phyloP scores from a whole-genome alignment of 2,113 vertebrate species.

The Saccopteryx leptura region DNA sequence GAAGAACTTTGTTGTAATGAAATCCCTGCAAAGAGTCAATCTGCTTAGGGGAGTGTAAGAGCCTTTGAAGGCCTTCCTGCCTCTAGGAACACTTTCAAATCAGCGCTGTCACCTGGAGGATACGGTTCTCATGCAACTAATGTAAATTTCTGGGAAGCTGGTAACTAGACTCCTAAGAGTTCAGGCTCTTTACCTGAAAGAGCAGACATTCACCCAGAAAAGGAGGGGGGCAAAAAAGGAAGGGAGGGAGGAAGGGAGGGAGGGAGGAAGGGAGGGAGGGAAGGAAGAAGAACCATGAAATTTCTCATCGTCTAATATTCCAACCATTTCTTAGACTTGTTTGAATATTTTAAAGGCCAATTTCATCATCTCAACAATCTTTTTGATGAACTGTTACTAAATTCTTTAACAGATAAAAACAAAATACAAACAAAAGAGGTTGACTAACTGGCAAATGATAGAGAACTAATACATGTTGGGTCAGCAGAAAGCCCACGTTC shows the following conservation, averaged over 20 bases:
- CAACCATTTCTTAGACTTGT: neutral
- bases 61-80: neutral
- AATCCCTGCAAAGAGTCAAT: neutral
- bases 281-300: neutral
- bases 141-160: neutral
- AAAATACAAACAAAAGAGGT: neutral
- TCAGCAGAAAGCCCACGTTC: no score
- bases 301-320: neutral
- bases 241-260: no score
- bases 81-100: neutral
- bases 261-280: fast-evolving
- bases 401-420: neutral
- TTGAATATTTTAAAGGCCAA: neutral
- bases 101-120: neutral
- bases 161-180: neutral
- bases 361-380: neutral
- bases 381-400: neutral
- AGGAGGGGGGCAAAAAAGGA: neutral
- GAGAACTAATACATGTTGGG: neutral
- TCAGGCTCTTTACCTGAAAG: neutral
- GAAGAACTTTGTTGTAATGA: neutral
- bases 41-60: neutral
- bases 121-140: neutral
- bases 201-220: neutral
- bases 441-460: neutral